phyloP scores from a whole-genome alignment of 1,140 invertebrate genomes.

The Drosophila prosaltans region DNA sequence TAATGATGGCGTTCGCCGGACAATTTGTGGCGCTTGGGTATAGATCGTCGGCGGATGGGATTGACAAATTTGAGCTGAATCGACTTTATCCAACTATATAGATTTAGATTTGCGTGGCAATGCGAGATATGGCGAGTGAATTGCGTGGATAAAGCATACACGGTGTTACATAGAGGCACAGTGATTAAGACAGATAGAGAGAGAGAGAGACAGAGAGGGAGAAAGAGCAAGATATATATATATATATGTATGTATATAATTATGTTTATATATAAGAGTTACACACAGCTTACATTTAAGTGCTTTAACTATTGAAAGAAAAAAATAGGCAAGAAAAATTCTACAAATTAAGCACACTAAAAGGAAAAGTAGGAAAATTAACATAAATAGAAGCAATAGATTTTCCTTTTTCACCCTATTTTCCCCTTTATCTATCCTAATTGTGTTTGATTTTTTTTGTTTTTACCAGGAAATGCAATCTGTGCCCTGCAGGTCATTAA shows the following conservation, averaged over 20 bases:
- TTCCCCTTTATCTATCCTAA: neutral
- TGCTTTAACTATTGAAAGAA: constrained; percentile 20
- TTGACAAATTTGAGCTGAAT: constrained; percentile 16
- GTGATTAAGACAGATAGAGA: constrained; percentile 26
- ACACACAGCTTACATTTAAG: neutral
- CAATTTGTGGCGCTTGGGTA: constrained; percentile 63
- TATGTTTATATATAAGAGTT: no score
- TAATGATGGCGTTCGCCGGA: constrained; percentile 51
- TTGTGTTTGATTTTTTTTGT: neutral
- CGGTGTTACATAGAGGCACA: neutral
- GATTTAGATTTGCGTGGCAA: no score
- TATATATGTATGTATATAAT: no score
- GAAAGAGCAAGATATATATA: no score
- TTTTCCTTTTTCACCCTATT: neutral
- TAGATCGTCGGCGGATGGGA: constrained; percentile 59
- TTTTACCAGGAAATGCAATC: neutral
- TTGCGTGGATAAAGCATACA: neutral
- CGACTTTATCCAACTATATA: constrained; percentile 36
- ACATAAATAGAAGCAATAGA: no score
- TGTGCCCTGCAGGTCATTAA: neutral
- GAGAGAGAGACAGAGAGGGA: constrained; percentile 4
- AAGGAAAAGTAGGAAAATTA: no score
- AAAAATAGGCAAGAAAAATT: neutral
- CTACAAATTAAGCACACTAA: neutral
- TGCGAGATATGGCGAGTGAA: neutral